Conservation (phyloP, 1,140 invertebrate species). For the Neoseiulus cucumeris region DNA sequence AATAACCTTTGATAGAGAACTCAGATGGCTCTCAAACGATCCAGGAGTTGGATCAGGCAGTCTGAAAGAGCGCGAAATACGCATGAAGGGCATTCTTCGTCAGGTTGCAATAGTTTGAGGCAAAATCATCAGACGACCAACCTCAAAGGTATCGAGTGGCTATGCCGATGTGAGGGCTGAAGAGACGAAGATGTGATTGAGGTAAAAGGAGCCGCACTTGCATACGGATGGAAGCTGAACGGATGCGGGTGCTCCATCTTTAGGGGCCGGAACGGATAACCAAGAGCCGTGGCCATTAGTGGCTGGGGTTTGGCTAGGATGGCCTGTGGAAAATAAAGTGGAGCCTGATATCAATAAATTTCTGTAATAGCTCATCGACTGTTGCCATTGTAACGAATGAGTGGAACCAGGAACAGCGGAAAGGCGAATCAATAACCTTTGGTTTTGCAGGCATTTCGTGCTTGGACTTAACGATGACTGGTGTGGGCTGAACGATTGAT, state of each 20-base stretch:
- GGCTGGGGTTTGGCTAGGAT: conserved; percentile 7
- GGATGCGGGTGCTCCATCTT: not conserved
- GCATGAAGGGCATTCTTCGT: too few relatives aligned
- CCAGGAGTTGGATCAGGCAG: not conserved
- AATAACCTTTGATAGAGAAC: conserved; percentile 4
- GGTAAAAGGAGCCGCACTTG: not conserved
- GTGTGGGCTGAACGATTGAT: not conserved
- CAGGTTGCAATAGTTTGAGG: too few relatives aligned
- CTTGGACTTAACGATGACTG: not conserved
- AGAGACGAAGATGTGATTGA: not conserved
- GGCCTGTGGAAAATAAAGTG: not conserved
- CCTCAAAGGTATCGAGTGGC: conserved; percentile 6
- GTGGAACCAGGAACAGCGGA: too few relatives aligned
- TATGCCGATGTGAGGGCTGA: not conserved
- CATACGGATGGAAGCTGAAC: not conserved
- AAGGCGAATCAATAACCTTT: not conserved
- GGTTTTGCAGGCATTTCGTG: conserved; percentile 6
- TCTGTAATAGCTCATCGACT: too few relatives aligned
- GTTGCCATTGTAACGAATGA: too few relatives aligned
- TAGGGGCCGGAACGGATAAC: not conserved
- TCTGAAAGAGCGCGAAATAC: not conserved
- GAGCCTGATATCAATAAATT: too few relatives aligned
- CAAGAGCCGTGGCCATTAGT: not conserved
- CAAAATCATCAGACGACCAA: not conserved
- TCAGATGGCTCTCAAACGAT: not conserved